Percentiles rank a stretch among this genome's conserved stretches.
phyloP scores from a whole-genome alignment of 2,113 vertebrate species.

The Corapipo altera region DNA sequence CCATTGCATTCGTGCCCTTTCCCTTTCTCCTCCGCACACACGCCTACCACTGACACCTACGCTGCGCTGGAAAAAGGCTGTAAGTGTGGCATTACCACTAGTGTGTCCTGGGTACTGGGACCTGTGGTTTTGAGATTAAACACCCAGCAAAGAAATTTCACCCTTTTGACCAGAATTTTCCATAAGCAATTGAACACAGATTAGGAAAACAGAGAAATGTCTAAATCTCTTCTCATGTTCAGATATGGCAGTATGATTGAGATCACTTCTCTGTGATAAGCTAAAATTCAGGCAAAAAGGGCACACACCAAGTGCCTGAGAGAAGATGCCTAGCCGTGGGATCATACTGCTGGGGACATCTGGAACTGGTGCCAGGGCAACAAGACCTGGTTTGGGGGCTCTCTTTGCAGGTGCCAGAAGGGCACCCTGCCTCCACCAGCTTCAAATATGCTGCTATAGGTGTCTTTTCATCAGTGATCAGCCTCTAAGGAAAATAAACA shows the following conservation, averaged over 20 bases:
- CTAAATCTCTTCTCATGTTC: background rate
- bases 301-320: background rate
- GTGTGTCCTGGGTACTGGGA: background rate
- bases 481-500: background rate
- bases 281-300: background rate
- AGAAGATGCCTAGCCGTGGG: fast-evolving
- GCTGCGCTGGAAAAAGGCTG: slow-evolving; percentile 2
- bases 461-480: background rate
- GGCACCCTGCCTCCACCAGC: background rate
- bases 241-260: background rate
- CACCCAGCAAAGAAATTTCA: background rate
- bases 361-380: fast-evolving
- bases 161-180: slow-evolving; percentile 47
- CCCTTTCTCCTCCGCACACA: background rate
- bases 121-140: slow-evolving; percentile 22
- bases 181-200: background rate
- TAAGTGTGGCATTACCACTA: background rate
- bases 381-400: fast-evolving
- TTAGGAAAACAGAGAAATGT: background rate
- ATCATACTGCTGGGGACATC: fast-evolving
- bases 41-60: slow-evolving; percentile 1
- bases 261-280: background rate
- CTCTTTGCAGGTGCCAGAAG: background rate
- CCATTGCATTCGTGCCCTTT: background rate
- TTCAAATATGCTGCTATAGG: fast-evolving